Evolutionary conservation across 1,140 invertebrate species (phyloP).

Genomic region (Ceratitis capitata): DNA sequence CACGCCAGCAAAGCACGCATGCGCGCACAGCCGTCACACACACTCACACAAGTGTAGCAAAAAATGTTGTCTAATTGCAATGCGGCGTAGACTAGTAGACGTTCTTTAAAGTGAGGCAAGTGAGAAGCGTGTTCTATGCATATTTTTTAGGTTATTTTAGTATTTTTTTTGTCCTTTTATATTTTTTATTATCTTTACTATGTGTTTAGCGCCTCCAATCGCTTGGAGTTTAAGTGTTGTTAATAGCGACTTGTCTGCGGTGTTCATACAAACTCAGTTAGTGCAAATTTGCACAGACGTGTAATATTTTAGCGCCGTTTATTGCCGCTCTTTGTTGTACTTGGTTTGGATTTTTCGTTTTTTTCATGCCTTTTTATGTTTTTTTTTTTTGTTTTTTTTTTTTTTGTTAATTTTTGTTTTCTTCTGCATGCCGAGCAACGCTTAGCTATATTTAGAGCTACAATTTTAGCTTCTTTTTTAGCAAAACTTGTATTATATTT

Average conservation of each 20-base stretch:
- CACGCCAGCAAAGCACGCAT: background rate
- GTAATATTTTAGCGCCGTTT: background rate
- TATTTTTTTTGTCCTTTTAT: background rate
- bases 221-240: background rate
- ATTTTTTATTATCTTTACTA: background rate
- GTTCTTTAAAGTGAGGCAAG: background rate
- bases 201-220: background rate
- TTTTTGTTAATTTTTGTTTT: background rate
- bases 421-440: background rate
- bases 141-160: background rate
- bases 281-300: background rate
- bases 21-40: background rate
- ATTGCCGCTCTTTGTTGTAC: background rate
- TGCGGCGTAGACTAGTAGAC: background rate
- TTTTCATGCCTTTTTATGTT: background rate
- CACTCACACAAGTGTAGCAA: background rate
- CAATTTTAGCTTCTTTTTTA: background rate
- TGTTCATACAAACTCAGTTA: background rate
- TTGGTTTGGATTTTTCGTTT: background rate
- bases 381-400: background rate
- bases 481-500: background rate
- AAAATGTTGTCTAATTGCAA: background rate
- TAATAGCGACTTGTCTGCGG: background rate
- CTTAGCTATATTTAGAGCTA: background rate
- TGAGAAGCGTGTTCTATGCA: background rate